Evolutionary conservation across 2,113 vertebrate species (phyloP).

Genomic region (Dascyllus trimaculatus): DNA sequence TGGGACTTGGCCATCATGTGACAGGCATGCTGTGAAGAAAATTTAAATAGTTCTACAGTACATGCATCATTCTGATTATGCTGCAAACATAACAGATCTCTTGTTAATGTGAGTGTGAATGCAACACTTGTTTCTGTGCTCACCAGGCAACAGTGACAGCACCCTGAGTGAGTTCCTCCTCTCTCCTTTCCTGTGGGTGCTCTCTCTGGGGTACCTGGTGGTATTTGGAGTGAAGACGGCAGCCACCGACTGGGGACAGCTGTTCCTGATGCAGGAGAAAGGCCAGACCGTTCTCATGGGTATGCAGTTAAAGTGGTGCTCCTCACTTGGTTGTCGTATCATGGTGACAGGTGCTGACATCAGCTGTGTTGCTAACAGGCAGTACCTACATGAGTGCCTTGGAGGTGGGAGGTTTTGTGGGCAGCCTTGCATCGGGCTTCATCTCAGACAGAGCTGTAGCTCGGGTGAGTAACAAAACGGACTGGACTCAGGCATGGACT

Average conservation of each 20-base stretch:
- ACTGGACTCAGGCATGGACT: no score
- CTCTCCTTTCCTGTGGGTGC: slow-evolving; percentile 96
- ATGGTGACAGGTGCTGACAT: slow-evolving; percentile 9
- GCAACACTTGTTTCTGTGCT: neutral
- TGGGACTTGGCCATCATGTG: neutral
- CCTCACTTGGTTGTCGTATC: neutral
- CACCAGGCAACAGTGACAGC: slow-evolving; percentile 81
- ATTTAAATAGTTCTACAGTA: neutral
- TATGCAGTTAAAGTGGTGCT: slow-evolving; percentile 54
- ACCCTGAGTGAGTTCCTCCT: slow-evolving; percentile 93
- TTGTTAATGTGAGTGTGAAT: neutral
- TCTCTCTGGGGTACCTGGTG: slow-evolving; percentile 93
- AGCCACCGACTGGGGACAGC: slow-evolving; percentile 97
- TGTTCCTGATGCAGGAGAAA: slow-evolving; percentile 98
- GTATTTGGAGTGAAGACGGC: slow-evolving; percentile 98
- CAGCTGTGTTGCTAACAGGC: slow-evolving; percentile 79
- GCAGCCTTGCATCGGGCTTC: slow-evolving; percentile 94
- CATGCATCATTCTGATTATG: neutral
- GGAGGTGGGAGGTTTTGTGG: slow-evolving; percentile 94
- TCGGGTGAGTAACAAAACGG: slow-evolving; percentile 84
- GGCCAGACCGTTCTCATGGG: slow-evolving; percentile 94
- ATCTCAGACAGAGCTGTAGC: slow-evolving; percentile 95
- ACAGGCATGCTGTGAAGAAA: neutral
- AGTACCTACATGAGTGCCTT: slow-evolving; percentile 98
- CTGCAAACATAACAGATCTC: neutral